Percentiles rank a stretch among this genome's conserved stretches.
phyloP scores from a whole-genome alignment of 2,113 vertebrate species.

The Eulemur rufifrons region DNA sequence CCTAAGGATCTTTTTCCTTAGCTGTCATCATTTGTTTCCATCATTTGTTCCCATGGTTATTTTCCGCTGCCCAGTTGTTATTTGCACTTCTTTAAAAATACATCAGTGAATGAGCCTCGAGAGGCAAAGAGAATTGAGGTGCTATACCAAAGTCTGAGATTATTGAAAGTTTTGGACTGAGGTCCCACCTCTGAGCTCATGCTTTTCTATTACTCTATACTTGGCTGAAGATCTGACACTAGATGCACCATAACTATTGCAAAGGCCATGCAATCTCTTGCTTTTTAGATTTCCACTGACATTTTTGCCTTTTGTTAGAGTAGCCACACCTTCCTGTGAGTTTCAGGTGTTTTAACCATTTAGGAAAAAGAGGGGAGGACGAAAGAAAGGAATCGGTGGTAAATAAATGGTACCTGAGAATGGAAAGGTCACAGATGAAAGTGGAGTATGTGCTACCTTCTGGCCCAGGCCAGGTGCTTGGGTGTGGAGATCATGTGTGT shows the following conservation, averaged over 20 bases:
- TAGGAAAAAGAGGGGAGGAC: not conserved
- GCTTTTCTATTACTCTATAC: conserved; percentile 69
- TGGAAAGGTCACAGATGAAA: not conserved
- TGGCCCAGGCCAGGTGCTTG: not conserved
- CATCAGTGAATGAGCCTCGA: conserved; percentile 2
- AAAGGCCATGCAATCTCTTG: conserved; percentile 24
- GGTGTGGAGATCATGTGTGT: conserved; percentile 11
- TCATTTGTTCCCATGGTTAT: conserved; percentile 43
- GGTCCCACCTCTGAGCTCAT: conserved; percentile 53
- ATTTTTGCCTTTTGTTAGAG: conserved; percentile 13
- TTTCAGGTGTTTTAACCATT: conserved; percentile 53
- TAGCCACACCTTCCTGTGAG: not conserved
- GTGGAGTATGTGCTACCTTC: conserved; percentile 1
- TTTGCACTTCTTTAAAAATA: conserved; percentile 41
- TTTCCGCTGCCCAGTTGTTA: conserved; percentile 57
- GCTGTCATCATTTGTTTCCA: conserved; percentile 1
- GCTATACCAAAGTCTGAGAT: conserved; percentile 38
- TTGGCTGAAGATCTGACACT: conserved; percentile 70
- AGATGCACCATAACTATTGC: conserved; percentile 29
- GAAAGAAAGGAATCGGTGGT: not conserved
- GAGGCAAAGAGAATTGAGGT: conserved; percentile 28
- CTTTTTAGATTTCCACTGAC: not conserved
- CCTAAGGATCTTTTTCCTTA: conserved; percentile 29
- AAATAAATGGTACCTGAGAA: not conserved
- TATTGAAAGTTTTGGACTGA: conserved; percentile 21